These are phyloP conservation scores for Tauraco erythrolophus DNA, from an alignment of 2,113 vertebrate species.

Conservation along the genomic window DNA sequence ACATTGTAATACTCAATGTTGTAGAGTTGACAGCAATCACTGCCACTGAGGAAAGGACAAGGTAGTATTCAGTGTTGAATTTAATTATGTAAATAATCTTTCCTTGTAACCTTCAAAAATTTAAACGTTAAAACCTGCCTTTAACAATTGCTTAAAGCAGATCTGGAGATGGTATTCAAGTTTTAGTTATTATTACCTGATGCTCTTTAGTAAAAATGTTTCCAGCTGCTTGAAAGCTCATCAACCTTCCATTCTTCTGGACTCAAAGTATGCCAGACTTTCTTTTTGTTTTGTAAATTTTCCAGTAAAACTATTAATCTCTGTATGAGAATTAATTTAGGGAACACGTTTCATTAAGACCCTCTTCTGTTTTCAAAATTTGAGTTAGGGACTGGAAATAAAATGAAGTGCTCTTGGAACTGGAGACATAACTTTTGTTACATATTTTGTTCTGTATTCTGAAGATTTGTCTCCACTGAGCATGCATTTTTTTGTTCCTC, in stretches of 20 bases:
- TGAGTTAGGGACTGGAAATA: not conserved
- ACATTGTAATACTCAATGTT: not conserved
- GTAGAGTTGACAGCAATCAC: not conserved
- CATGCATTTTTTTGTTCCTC: not conserved
- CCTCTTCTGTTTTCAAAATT: not conserved
- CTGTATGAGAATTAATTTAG: not conserved
- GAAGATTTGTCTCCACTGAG: not conserved
- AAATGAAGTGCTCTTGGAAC: not conserved
- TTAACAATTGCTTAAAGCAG: not conserved
- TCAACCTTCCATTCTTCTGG: not conserved
- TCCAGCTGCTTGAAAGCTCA: not conserved
- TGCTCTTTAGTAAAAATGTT: not conserved
- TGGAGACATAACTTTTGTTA: not conserved
- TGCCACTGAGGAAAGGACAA: not conserved
- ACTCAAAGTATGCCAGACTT: not conserved
- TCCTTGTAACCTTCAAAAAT: not conserved
- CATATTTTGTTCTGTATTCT: not conserved
- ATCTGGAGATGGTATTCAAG: not conserved
- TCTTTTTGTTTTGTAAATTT: not conserved
- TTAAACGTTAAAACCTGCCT: not conserved
- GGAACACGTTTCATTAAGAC: not conserved
- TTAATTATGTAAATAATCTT: slow-evolving; percentile 25
- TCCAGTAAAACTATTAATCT: not conserved
- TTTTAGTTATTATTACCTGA: not conserved
- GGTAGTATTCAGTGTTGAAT: not conserved